Base-by-base conservation (phyloP, 2,888 invertebrate species). In the Calliphora vomitoria region DNA sequence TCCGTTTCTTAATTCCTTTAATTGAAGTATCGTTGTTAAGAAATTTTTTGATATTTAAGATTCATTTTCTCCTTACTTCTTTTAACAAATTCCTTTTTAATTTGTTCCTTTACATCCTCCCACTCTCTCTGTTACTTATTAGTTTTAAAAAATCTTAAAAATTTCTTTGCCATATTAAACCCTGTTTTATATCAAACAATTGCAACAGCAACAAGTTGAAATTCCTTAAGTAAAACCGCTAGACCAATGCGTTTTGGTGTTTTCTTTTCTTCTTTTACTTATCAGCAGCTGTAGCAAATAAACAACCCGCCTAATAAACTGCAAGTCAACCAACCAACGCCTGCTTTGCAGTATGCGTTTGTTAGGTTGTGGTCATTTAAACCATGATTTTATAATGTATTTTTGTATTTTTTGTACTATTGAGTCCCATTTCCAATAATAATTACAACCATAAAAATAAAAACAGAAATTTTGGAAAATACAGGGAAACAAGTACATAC, bases 151-250 rank as follows among this genome's bases (percentile, higher is more conserved):
- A 68, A 58, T 69, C 55, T 10, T 3, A 35, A 18, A 64, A 74
- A 47, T 18, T 47, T 58, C n/a, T 72, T 58, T 15, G 2, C 84
- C 79, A 66, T 60, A 58, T 84, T 66, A 38, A 66, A 72, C 41
- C 66, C 38, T 60, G 72, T 53, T 68, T 79, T 8, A 72, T 35
- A 64, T 72, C 71, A 69, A 55, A 66, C 44, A 53, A 68, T 20
- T 69, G 20, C 72, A 60, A 10, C 41, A 47, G 58, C 35, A 38
- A 71, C 41, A 75, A 38, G 41, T 50, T 15, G 60, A 74, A 84
- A 84, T 84, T 79, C 84, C 74, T 72, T 8, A 41, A 53, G 41
- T 44, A 13, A 74, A 78, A 84, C 84, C 87, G 84, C 84, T 87
- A 87, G 55, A 50, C 15, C 68, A 62, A 68, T 78, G 74, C 74